A percentile compares a stretch with the other conserved stretches of the same genome.
These are phyloP conservation scores for Poecile atricapillus DNA, from an alignment of 2,113 vertebrate species.

Conservation along the genomic window DNA sequence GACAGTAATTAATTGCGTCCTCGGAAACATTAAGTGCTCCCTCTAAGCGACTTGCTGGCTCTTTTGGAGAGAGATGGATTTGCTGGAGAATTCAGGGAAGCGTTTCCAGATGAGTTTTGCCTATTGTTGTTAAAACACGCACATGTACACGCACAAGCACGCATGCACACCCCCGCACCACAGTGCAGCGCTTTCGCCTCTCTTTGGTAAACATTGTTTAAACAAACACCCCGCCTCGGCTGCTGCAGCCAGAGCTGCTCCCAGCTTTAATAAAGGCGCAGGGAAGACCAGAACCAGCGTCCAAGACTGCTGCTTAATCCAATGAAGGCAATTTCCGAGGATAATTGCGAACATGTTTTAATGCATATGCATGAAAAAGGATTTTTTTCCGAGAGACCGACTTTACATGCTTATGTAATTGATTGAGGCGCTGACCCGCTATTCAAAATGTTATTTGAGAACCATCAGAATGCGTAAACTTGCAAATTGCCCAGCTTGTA, in stretches of 20 bases:
- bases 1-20: slow-evolving; percentile 25
- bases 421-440: slow-evolving; percentile 99
- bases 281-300: slow-evolving; percentile 78
- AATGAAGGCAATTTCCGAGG: slow-evolving; percentile 99
- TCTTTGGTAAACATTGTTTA: slow-evolving; percentile 72
- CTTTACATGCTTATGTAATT: slow-evolving; percentile 96
- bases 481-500: slow-evolving; percentile 99
- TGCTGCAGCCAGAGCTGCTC: slow-evolving; percentile 67
- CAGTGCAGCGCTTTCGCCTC: background rate
- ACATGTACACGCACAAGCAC: background rate
- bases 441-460: slow-evolving; percentile 99
- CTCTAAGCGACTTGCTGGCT: background rate
- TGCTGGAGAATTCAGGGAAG: background rate
- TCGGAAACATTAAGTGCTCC: background rate
- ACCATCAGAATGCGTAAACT: slow-evolving; percentile 99
- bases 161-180: background rate
- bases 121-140: slow-evolving; percentile 31
- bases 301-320: slow-evolving; percentile 89
- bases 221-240: slow-evolving; percentile 69
- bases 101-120: slow-evolving; percentile 17
- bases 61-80: background rate
- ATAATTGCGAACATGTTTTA: slow-evolving; percentile 99
- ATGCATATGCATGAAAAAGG: slow-evolving; percentile 99
- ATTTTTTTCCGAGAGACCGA: slow-evolving; percentile 90
- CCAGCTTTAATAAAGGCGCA: slow-evolving; percentile 75